Percentiles rank a stretch among this genome's conserved stretches.
These are phyloP conservation scores for Melanargia galathea DNA, from an alignment of 2,888 invertebrate genomes.

Conservation along the genomic window DNA sequence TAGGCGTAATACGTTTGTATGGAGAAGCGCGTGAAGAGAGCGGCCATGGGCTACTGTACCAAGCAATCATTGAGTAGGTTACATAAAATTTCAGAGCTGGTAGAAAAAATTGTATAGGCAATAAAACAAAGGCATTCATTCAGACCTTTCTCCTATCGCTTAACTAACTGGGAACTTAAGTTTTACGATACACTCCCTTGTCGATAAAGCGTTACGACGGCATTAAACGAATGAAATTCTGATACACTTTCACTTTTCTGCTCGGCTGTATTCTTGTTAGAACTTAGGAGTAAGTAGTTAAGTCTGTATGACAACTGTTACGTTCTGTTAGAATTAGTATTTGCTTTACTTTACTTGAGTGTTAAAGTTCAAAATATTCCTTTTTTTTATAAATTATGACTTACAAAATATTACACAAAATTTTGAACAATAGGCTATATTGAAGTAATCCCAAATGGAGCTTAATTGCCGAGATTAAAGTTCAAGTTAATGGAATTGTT, in stretches of 20 bases:
- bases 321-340: too few species aligned
- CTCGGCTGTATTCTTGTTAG: not conserved
- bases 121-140: constrained; percentile 32
- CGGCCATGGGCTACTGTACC: too few species aligned
- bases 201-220: constrained; percentile 35
- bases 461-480: constrained; percentile 7
- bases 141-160: constrained; percentile 34
- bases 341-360: too few species aligned
- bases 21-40: too few species aligned
- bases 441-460: constrained; percentile 15
- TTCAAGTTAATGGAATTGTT: constrained; percentile 8
- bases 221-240: constrained; percentile 28
- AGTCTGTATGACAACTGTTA: too few species aligned
- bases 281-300: too few species aligned
- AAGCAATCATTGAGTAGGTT: constrained; percentile 20
- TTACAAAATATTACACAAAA: not conserved
- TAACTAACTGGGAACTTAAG: constrained; percentile 30
- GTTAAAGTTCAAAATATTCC: too few species aligned
- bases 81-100: constrained; percentile 25
- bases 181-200: constrained; percentile 40
- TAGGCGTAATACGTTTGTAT: too few species aligned
- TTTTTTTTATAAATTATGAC: too few species aligned
- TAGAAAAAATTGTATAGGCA: constrained; percentile 24
- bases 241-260: constrained; percentile 14
- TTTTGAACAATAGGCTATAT: constrained; percentile 1